Conservation (phyloP, 2,888 invertebrate genomes). For the Papilio gigon region DNA sequence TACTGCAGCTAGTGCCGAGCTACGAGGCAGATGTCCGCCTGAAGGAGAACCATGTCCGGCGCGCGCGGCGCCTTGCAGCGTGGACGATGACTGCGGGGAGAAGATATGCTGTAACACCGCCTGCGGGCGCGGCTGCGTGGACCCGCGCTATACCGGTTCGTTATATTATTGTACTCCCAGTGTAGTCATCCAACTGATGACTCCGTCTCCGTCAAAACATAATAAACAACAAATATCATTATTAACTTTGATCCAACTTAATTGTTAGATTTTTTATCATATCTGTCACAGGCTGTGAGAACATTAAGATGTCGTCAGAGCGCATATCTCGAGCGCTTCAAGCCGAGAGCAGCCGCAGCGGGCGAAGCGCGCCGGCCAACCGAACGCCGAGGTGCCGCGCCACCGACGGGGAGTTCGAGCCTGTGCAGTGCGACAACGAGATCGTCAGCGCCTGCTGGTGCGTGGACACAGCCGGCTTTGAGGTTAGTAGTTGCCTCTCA, state of each 20-base stretch:
- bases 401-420: conserved; percentile 88
- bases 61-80: conserved; percentile 82
- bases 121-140: conserved; percentile 84
- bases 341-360: conserved; percentile 83
- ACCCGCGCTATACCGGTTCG: conserved; percentile 84
- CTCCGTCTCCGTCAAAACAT: too few relatives aligned
- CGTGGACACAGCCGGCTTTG: conserved; percentile 89
- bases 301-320: conserved; percentile 72
- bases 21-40: conserved; percentile 74
- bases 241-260: too few relatives aligned
- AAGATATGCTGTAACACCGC: conserved; percentile 86
- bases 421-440: conserved; percentile 89
- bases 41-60: conserved; percentile 79
- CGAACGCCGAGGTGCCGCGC: conserved; percentile 88
- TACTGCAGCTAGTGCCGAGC: conserved; percentile 71
- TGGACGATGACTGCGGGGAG: conserved; percentile 84
- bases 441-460: conserved; percentile 91
- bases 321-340: conserved; percentile 73
- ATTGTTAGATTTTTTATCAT: conserved; percentile 8
- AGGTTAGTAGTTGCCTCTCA: conserved; percentile 63
- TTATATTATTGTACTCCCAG: background rate
- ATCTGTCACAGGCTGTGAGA: conserved; percentile 68
- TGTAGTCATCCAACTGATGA: too few relatives aligned
- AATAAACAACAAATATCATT: too few relatives aligned
- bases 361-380: conserved; percentile 82